Evolutionary conservation across 2,797 vertebrate genomes (phyloP), one percentile per base, ranked within the genome.

Genomic region (Enteromius anoplus): DNA sequence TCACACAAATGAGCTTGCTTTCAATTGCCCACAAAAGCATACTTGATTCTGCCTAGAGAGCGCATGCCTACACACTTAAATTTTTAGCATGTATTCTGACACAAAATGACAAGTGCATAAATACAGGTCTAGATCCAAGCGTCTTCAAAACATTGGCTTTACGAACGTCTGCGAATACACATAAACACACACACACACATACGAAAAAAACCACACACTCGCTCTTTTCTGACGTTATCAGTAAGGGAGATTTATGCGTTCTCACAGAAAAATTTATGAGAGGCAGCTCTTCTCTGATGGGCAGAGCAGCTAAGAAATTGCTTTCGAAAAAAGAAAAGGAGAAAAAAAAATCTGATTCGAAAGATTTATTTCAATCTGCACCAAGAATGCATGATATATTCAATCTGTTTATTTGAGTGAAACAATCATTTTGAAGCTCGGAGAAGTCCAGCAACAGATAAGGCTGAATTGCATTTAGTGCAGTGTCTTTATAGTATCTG

Each of bases 331-430:
- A 78, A 75, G 34, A 49, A 79, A 86, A 75, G 14, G 34, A 77
- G 58, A 23, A 66, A 87, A 85, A 83, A 73, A 90, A 84, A 85
- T 81, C 87, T 71, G 92, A 93, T 94, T 92, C 90, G 87, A 93
- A 93, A 94, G 92, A 94, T 94, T 93, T 94, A 94, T 94, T 94
- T 94, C 91, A 88, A 93, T 94, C 91, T 91, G 87, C 85, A 86
- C 88, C 91, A 87, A 91, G 91, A 91, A 93, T 92, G 92, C 89
- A 93, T 93, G 92, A 94, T 94, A 91, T 91, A 92, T 93, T 92
- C 93, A 94, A 93, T 94, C 91, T 94, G 94, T 94, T 94, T 94
- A 93, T 95, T 93, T 94, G 90, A 94, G 91, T 93, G 92, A 92
- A 93, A 93, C 93, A 93, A 94, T 94, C 91, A 93, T 93, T 95